These are phyloP conservation scores for Rissa tridactyla DNA, from an alignment of 2,113 vertebrate species.

Conservation along the genomic window DNA sequence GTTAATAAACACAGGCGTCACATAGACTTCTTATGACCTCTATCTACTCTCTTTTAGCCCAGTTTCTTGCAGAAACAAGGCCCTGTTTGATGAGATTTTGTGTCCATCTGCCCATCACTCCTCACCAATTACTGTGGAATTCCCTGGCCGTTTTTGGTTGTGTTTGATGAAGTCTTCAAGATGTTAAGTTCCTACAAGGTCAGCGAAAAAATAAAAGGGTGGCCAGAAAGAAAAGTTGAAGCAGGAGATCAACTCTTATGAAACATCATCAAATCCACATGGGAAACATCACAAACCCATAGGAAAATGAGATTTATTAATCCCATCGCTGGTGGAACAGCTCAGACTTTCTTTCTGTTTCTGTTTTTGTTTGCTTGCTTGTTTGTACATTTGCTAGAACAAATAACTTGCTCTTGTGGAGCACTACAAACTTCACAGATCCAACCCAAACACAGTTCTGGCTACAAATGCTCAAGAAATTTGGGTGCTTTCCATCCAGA, in stretches of 20 bases:
- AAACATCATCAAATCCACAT: conserved; percentile 62
- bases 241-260: conserved; percentile 37
- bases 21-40: neutral
- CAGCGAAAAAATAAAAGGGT: neutral
- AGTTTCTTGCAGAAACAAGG: conserved; percentile 18
- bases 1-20: neutral
- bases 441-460: conserved; percentile 18
- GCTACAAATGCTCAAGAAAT: conserved; percentile 8
- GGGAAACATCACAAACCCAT: conserved; percentile 8
- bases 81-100: conserved; percentile 11
- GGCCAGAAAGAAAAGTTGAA: conserved; percentile 38
- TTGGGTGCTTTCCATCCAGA: neutral
- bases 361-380: conserved; percentile 38
- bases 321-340: neutral
- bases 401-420: conserved; percentile 12
- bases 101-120: conserved; percentile 41
- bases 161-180: conserved; percentile 47
- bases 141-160: neutral
- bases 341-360: neutral
- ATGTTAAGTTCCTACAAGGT: conserved; percentile 56
- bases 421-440: neutral
- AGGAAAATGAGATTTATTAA: neutral
- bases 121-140: conserved; percentile 56
- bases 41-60: neutral
- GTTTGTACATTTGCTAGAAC: conserved; percentile 40